Percentiles rank a stretch among this genome's conserved stretches.
These are phyloP conservation scores for Gallinago media DNA, from an alignment of 2,113 vertebrate species.

Conservation along the genomic window DNA sequence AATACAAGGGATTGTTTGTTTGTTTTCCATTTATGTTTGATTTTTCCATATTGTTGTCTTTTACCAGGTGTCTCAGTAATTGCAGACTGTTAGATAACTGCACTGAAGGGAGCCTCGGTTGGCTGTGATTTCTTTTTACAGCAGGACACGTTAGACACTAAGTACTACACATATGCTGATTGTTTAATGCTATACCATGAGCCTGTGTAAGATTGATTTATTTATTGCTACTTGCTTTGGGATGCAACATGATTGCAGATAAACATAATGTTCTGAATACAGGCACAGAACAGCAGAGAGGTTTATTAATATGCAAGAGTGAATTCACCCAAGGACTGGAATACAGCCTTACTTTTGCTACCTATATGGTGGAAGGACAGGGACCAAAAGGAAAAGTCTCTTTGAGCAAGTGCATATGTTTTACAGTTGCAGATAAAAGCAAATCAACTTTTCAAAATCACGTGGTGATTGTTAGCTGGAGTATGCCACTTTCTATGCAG, in stretches of 20 bases:
- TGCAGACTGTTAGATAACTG: neutral
- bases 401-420: neutral
- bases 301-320: neutral
- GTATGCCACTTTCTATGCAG: neutral
- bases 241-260: neutral
- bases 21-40: neutral
- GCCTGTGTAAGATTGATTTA: neutral
- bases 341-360: neutral
- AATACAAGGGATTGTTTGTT: neutral
- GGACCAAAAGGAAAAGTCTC: neutral
- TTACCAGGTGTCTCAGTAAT: neutral
- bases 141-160: neutral
- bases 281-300: neutral
- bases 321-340: neutral
- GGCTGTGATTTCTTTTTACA: neutral
- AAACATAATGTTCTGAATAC: neutral
- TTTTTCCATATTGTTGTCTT: neutral
- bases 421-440: neutral
- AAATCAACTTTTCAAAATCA: neutral
- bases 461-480: neutral
- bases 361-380: accelerated
- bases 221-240: neutral
- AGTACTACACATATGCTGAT: neutral
- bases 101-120: neutral
- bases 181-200: neutral